Evolutionary conservation across 2,113 vertebrate species (phyloP), one percentile per base, ranked within the genome.

Genomic region (Peromyscus polionotus): DNA sequence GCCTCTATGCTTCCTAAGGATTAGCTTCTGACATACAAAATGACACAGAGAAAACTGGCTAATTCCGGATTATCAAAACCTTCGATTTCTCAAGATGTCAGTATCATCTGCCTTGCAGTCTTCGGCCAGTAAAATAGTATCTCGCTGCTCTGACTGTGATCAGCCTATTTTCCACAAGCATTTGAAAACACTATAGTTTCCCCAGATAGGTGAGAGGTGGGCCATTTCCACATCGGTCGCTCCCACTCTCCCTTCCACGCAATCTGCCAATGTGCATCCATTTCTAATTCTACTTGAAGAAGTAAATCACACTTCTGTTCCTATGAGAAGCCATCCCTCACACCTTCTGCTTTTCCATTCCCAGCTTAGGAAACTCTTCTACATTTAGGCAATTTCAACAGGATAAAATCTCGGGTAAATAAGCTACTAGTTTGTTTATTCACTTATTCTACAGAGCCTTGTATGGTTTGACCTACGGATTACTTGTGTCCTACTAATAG

Each of bases 211-310:
- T 17, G 45, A 88, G 22, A 45, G 26, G 65, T 0, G 24, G 33
- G 9, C 31, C 70, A 70, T 95, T 54, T 90, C 39, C 48, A 85
- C 3, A 24, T 70, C 59, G 73, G 8, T 79, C n/a, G 80, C 7
- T 89, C 45, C 14, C 12, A 88, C 67, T 8, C 26, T 91, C 11
- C 70, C 4, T 61, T 90, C 6, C 54, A 88, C 16, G 10, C 54
- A 80, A n/a, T 28, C 33, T 79, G n/a, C 19, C 65, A 93, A 24
- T 4, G 16, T 13, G n/a, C 3, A 90, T 67, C 59, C 3, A 51
- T 80, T 91, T 91, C 31, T 63, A 67, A 92, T 28, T 95, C 83
- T 96, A 31, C 26, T 70, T 48, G 77, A 59, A 86, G 24, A 80
- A 61, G 3, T 81, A 93, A 95, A 92, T n/a, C 63, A 92, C 26